Conservation (phyloP, 1,140 invertebrate species). For the Phthorimaea operculella region DNA sequence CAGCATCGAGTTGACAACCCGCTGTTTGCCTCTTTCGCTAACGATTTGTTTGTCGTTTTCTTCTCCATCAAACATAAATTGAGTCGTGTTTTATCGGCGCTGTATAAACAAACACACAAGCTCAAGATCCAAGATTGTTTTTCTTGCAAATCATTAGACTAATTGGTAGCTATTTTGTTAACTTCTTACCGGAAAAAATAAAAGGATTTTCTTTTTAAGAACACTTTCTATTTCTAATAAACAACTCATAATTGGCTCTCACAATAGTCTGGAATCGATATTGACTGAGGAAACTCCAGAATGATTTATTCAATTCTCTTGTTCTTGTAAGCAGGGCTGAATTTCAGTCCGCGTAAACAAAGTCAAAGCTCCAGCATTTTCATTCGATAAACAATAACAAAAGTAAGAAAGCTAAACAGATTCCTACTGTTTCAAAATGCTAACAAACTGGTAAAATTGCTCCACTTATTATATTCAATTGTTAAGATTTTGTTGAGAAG, state of each 20-base stretch:
- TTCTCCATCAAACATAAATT: constrained; percentile 12
- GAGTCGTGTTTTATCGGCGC: background rate
- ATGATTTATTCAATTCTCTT: constrained; percentile 5
- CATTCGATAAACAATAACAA: constrained; percentile 26
- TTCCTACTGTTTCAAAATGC: constrained; percentile 6
- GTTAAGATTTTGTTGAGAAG: too few species aligned
- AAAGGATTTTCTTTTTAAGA: background rate
- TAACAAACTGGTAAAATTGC: constrained; percentile 16
- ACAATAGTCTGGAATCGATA: constrained; percentile 1
- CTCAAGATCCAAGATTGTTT: background rate
- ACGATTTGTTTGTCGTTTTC: constrained; percentile 25
- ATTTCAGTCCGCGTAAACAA: constrained; percentile 23
- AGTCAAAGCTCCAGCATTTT: constrained; percentile 16
- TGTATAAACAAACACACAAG: background rate
- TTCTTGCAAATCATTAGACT: background rate
- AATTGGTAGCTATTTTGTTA: background rate
- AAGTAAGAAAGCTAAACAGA: constrained; percentile 6
- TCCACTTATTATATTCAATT: constrained; percentile 6
- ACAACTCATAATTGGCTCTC: background rate
- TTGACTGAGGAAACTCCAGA: background rate
- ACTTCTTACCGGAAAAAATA: background rate
- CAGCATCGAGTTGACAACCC: constrained; percentile 1
- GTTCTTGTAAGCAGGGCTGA: constrained; percentile 11
- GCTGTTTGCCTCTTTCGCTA: constrained; percentile 17
- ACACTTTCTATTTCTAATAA: background rate